Conservation (phyloP, 1,140 invertebrate species). For the Orchesella cincta region DNA sequence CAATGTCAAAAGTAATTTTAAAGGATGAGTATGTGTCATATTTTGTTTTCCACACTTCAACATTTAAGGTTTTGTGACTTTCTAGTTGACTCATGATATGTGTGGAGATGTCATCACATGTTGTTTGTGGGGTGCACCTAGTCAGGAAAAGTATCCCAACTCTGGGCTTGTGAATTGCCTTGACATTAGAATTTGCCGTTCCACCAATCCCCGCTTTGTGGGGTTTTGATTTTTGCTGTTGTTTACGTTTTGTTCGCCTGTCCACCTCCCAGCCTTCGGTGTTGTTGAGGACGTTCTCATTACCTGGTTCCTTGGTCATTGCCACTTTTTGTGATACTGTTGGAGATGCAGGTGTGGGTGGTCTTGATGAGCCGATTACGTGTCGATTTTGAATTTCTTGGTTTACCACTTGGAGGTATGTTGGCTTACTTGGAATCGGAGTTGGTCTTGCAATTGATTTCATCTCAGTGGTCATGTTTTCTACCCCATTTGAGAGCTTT, state of each 20-base stretch:
- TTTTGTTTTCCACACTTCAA: background rate
- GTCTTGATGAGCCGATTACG: too few relatives aligned
- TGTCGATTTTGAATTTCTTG: background rate
- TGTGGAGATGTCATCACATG: background rate
- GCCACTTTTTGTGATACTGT: background rate
- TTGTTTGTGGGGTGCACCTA: background rate
- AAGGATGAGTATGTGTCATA: background rate
- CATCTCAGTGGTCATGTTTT: background rate
- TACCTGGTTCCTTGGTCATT: background rate
- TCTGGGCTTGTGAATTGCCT: background rate
- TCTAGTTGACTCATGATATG: background rate
- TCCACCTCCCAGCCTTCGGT: background rate
- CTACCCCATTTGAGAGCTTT: background rate
- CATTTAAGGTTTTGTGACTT: background rate
- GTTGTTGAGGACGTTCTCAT: background rate
- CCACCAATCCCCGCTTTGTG: background rate
- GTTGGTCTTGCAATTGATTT: background rate
- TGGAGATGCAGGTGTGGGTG: background rate
- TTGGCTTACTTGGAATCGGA: background rate
- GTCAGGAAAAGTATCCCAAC: background rate
- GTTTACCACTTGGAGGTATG: background rate
- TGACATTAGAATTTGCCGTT: background rate
- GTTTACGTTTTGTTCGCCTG: background rate
- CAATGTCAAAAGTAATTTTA: background rate
- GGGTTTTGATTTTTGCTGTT: background rate